Percentiles rank a stretch among this genome's conserved stretches.
Conservation (phyloP, 1,140 invertebrate genomes). For the Venturia canescens region DNA sequence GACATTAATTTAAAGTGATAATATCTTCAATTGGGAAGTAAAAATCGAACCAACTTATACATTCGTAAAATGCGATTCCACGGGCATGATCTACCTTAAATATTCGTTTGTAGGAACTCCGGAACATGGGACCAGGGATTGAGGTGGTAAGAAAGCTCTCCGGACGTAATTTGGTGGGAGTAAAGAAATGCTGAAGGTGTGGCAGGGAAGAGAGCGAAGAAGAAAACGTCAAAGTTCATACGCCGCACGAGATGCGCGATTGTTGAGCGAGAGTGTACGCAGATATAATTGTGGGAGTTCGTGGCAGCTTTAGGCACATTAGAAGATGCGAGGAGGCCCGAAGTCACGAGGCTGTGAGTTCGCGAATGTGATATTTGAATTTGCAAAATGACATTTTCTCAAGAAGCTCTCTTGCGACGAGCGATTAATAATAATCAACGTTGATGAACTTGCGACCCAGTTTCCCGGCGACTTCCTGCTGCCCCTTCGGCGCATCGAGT, state of each 20-base stretch:
- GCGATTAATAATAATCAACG: slow-evolving; percentile 62
- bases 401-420: not conserved
- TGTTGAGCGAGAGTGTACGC: not conserved
- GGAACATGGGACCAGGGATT: too few species aligned
- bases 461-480: slow-evolving; percentile 53
- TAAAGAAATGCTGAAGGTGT: too few species aligned
- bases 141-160: too few species aligned
- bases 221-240: slow-evolving; percentile 3
- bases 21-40: too few species aligned
- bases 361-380: slow-evolving; percentile 13
- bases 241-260: too few species aligned
- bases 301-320: not conserved
- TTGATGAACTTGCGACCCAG: slow-evolving; percentile 73
- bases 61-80: too few species aligned
- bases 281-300: not conserved
- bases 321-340: not conserved
- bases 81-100: too few species aligned
- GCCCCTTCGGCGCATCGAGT: slow-evolving; percentile 32
- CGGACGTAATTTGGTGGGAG: too few species aligned
- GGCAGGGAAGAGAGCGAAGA: not conserved
- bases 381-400: slow-evolving; percentile 12
- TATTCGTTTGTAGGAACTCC: too few species aligned
- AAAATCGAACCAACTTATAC: too few species aligned
- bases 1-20: too few species aligned
- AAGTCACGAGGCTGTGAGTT: not conserved